These are phyloP conservation scores for Canis aureus DNA, from an alignment of 2,113 vertebrate genomes.

Conservation along the genomic window DNA sequence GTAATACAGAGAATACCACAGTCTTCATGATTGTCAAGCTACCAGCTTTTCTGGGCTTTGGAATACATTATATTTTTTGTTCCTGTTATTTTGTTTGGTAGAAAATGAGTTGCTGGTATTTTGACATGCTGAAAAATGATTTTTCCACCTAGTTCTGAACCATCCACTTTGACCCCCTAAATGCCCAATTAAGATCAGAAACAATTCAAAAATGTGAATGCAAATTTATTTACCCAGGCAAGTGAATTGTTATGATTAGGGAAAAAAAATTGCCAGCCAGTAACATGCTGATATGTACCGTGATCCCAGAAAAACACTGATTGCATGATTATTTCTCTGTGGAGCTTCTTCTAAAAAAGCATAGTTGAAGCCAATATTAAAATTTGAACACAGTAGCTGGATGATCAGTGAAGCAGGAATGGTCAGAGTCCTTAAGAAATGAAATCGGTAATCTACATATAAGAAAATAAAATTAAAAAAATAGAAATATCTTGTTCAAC, in stretches of 20 bases:
- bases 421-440: constrained; percentile 8
- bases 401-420: neutral
- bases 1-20: neutral
- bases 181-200: constrained; percentile 34
- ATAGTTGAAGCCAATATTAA: neutral
- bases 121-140: constrained; percentile 9
- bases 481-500: neutral
- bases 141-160: constrained; percentile 21
- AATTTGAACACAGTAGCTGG: neutral
- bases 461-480: constrained; percentile 52
- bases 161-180: constrained; percentile 37
- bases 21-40: neutral
- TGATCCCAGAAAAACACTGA: neutral
- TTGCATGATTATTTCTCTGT: constrained; percentile 9
- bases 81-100: constrained; percentile 6
- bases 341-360: neutral
- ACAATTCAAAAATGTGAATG: constrained; percentile 53
- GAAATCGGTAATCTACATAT: neutral
- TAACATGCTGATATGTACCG: neutral
- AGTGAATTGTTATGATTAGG: constrained; percentile 45
- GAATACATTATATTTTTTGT: neutral
- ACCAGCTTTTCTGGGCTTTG: neutral
- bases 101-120: constrained; percentile 37
- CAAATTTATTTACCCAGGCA: constrained; percentile 30
- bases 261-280: neutral